These are phyloP conservation scores for Sebastes itinus DNA, from an alignment of 2,797 vertebrate genomes.

Conservation along the genomic window DNA sequence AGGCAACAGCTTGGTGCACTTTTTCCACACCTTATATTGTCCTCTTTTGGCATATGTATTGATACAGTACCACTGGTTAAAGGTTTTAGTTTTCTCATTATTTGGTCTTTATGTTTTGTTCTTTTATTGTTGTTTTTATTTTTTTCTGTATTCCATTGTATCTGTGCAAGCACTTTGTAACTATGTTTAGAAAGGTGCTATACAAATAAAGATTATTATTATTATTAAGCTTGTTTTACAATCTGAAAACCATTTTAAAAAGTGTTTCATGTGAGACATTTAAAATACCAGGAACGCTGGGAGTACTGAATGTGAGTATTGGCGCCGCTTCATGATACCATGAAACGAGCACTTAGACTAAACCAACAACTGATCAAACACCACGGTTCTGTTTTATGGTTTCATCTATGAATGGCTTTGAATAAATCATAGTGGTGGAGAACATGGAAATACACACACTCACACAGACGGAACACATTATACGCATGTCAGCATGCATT, in stretches of 20 bases:
- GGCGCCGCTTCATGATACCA: not conserved
- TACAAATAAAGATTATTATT: no score
- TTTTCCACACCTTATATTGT: no score
- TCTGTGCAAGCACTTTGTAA: no score
- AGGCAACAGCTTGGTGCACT: no score
- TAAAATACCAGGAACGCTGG: not conserved
- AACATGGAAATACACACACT: not conserved
- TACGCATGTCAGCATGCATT: not conserved
- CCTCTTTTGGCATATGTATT: no score
- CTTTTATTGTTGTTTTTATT: no score
- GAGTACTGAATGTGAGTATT: not conserved
- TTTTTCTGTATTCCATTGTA: no score
- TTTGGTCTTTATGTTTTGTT: no score
- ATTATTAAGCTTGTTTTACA: not conserved
- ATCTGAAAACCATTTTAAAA: not conserved
- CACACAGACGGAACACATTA: not conserved
- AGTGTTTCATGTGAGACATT: not conserved
- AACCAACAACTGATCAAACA: not conserved
- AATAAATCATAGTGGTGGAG: not conserved
- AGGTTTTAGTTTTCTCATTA: no score
- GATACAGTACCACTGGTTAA: no score
- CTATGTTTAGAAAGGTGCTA: no score
- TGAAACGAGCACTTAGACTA: not conserved
- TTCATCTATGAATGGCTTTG: not conserved
- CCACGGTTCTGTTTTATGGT: not conserved